These are phyloP conservation scores for western clawed frog (Xenopus tropicalis) DNA, from an alignment of 2,113 vertebrate genomes.

Conservation along the genomic window UCB_Xtro_10.0 CM004447.2:34064501-34065000, in stretches of 20 bases:
- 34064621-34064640: constrained; percentile 97
- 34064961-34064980: constrained; percentile 98
- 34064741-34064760: constrained; percentile 97
- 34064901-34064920: constrained; percentile 98
- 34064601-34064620: constrained; percentile 99
- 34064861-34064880: constrained; percentile 96
- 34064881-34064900: constrained; percentile 91
- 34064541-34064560: constrained; percentile 98
- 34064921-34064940: constrained; percentile 98
- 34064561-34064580: constrained; percentile 99
- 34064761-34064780: constrained; percentile 98
- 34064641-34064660: constrained; percentile 98
- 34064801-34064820: constrained; percentile 84
- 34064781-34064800: constrained; percentile 95
- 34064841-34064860: constrained; percentile 98
- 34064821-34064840: constrained; percentile 89
- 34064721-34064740: constrained; percentile 95
- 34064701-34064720: constrained; percentile 92
- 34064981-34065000: constrained; percentile 98
- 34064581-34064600: constrained; percentile 98
- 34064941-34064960: constrained; percentile 99
- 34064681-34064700: constrained; percentile 93
- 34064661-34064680: constrained; percentile 97
- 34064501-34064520: too few relatives aligned
- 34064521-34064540: constrained; percentile 62